These are phyloP conservation scores for Thermophis baileyi DNA, from an alignment of 2,113 vertebrate genomes.

Conservation along the genomic window DNA sequence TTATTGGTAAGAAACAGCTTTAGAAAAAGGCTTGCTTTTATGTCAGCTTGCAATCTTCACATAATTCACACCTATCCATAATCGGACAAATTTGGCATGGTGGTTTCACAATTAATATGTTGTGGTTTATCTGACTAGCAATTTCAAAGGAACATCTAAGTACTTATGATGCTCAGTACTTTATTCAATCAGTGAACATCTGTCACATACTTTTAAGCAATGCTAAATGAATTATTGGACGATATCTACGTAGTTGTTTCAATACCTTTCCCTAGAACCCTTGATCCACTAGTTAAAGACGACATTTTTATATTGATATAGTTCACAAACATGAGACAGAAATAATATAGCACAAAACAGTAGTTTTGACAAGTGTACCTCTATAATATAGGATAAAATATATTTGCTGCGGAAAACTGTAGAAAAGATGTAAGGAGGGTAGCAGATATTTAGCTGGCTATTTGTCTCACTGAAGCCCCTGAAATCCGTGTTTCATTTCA, in stretches of 20 bases:
- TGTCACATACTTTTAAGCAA: neutral
- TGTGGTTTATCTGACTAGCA: conserved; percentile 23
- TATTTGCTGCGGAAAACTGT: neutral
- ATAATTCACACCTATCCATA: neutral
- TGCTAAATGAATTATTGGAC: neutral
- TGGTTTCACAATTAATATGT: conserved; percentile 14
- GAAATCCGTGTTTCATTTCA: neutral
- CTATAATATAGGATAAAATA: neutral
- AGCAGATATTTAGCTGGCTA: neutral
- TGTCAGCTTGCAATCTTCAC: neutral
- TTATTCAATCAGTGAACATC: neutral
- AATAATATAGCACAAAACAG: neutral
- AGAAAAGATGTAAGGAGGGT: neutral
- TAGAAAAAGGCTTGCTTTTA: neutral
- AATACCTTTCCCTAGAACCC: neutral
- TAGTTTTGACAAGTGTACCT: neutral
- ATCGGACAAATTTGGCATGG: accelerated
- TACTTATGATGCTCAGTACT: neutral
- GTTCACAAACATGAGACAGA: neutral
- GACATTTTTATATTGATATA: neutral
- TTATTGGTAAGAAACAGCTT: neutral
- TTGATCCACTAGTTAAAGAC: neutral
- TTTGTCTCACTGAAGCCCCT: neutral
- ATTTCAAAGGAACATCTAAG: neutral
- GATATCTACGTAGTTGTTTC: neutral